phyloP scores from a whole-genome alignment of 53 echinoderm and acorn worm genomes.

The Pentamera pediparva region DNA sequence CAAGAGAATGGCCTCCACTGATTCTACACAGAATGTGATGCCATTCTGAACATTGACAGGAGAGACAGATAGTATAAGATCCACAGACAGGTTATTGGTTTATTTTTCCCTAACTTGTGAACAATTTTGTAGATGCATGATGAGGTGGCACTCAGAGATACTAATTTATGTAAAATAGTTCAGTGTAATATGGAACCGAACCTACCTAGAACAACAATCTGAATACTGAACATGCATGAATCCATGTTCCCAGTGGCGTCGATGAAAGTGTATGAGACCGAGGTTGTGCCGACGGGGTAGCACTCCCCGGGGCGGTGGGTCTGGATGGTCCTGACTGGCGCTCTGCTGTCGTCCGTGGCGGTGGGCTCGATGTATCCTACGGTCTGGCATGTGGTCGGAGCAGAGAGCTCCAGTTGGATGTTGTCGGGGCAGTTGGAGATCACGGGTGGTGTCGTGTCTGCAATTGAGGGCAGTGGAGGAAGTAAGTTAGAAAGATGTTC shows the following conservation, averaged over 20 bases:
- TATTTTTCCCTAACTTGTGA: too few species aligned
- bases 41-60: too few species aligned
- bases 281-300: not conserved
- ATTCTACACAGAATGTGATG: too few species aligned
- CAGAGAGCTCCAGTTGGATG: not conserved
- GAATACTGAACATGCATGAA: slow-evolving; percentile 45
- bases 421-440: slow-evolving; percentile 34
- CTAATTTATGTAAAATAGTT: too few species aligned
- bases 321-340: not conserved
- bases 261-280: not conserved
- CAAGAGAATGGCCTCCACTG: too few species aligned
- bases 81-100: too few species aligned
- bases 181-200: not conserved
- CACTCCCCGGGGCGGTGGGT: not conserved
- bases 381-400: not conserved
- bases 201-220: slow-evolving; percentile 26
- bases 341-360: slow-evolving; percentile 33
- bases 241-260: slow-evolving; percentile 14
- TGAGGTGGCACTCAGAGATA: too few species aligned
- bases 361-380: slow-evolving; percentile 36
- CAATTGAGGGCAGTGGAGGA: too few species aligned
- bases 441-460: slow-evolving; percentile 20
- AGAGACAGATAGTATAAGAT: too few species aligned
- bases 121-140: too few species aligned
- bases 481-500: too few species aligned